Evolutionary conservation across 2,113 vertebrate species (phyloP), one percentile per base, ranked within the genome.

Genomic region (Conger conger): DNA sequence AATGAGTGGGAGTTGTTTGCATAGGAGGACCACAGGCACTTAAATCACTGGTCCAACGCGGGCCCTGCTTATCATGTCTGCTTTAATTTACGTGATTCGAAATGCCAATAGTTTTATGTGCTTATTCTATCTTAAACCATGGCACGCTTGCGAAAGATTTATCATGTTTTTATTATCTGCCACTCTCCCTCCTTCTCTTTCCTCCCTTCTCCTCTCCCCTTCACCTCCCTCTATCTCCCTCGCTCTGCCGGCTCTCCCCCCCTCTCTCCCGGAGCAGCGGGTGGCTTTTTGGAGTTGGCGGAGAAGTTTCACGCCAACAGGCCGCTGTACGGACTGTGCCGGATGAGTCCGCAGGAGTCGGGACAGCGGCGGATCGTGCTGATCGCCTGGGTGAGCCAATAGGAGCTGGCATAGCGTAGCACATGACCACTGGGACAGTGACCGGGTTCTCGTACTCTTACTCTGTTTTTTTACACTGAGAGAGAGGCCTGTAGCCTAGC

Each of bases 241-340:
- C 36, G 13, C 11, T 80, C 23, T 80, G 15, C 40, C 17, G 40
- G 78, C 37, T 35, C n/a, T 38, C 40, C 15, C 68, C 17, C 11
- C 5, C 33, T 77, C 30, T 42, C 37, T 27, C 38, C 38, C 40
- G 9, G 73, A 45, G 7, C 86, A 94, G 94, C 88, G 0, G 94
- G 94, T 2, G 93, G 93, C 0, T 79, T 92, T 0, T 88, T 90
- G 17, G 93, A 93, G 30, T 82, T 94, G 53, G 87, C 85, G 15
- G 85, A 15, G 30, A 93, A 90, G n/a, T 89, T 93, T 73, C 89
- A 87, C 0, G 45, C 4, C 3, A 80, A 83, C 76, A 85, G 76
- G 40, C 0, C 93, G 42, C 91, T 93, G 88, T 94, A 94, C 0
- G 94, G 94, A 4, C 86, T 94, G 73, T 94, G 93, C 88, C 90